These are phyloP conservation scores for Stichodactyla mertensii DNA, from an alignment of 64 coral and sea anemone species.

Conservation along the genomic window DNA sequence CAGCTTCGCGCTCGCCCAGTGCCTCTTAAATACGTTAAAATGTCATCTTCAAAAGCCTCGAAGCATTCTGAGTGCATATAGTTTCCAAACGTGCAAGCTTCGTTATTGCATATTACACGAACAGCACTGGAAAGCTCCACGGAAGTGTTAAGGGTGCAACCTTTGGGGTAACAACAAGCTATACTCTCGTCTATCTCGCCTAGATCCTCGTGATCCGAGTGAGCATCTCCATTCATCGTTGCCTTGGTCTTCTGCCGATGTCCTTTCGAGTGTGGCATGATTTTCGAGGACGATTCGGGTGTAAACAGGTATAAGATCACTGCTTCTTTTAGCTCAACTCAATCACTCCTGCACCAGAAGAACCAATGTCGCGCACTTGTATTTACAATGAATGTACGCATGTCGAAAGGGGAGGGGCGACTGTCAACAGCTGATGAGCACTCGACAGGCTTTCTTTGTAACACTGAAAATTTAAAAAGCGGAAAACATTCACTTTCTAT, in stretches of 20 bases:
- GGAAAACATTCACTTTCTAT: background rate
- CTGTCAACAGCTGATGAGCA: conserved; percentile 62
- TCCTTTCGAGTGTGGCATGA: conserved; percentile 90
- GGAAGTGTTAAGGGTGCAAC: conserved; percentile 73
- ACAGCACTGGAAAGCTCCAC: conserved; percentile 71
- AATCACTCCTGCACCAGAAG: background rate
- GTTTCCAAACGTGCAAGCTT: conserved; percentile 68
- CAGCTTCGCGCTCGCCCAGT: conserved; percentile 91
- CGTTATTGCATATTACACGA: conserved; percentile 96
- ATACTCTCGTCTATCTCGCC: conserved; percentile 56
- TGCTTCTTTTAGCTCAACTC: conserved; percentile 37
- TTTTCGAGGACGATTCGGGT: conserved; percentile 20
- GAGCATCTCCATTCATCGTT: conserved; percentile 65
- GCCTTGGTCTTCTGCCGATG: conserved; percentile 73
- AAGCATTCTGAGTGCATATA: conserved; percentile 97
- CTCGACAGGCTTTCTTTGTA: conserved; percentile 31
- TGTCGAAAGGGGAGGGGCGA: conserved; percentile 61
- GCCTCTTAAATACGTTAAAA: conserved; percentile 78
- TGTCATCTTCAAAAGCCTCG: conserved; percentile 93
- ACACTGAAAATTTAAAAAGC: background rate
- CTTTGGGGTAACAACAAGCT: conserved; percentile 92
- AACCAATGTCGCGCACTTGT: conserved; percentile 8
- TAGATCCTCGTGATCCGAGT: conserved; percentile 63
- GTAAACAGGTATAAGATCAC: conserved; percentile 52
- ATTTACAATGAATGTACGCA: conserved; percentile 58